Evolutionary conservation across 2,113 vertebrate genomes (phyloP).

Genomic region (Circaetus cinerascens): DNA sequence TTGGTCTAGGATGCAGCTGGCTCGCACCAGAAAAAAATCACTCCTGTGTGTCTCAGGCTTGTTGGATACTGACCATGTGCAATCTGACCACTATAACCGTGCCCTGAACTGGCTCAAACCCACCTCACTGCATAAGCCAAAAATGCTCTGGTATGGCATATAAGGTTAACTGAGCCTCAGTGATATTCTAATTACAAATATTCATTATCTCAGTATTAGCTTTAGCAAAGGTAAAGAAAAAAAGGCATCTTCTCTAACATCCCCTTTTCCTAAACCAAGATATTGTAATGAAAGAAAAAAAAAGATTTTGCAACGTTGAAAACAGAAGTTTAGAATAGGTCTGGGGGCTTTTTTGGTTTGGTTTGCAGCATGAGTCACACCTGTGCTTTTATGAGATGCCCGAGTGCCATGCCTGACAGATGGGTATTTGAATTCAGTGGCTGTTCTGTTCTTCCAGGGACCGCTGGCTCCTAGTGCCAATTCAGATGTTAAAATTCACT

Average conservation of each 20-base stretch:
- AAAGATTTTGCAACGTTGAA: not conserved
- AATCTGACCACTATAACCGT: not conserved
- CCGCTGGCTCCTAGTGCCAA: not conserved
- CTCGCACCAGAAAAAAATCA: not conserved
- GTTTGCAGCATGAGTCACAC: not conserved
- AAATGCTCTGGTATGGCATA: not conserved
- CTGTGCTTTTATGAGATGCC: not conserved
- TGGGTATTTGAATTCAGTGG: not conserved
- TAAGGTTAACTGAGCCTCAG: not conserved
- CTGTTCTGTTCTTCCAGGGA: not conserved
- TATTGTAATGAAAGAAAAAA: not conserved
- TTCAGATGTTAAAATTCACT: not conserved
- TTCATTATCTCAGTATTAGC: not conserved
- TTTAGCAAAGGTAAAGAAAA: not conserved
- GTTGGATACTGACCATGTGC: not conserved
- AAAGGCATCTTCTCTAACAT: not conserved
- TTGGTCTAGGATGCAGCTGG: not conserved
- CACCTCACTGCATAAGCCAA: too few relatives aligned
- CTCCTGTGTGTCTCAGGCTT: not conserved
- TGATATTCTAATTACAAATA: not conserved
- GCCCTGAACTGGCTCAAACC: not conserved
- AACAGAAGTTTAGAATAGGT: not conserved
- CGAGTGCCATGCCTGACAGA: rapidly evolving
- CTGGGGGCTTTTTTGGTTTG: not conserved
- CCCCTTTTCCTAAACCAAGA: not conserved